Evolutionary conservation across 2,888 invertebrate genomes (phyloP).

Genomic region (Agrotis segetum): DNA sequence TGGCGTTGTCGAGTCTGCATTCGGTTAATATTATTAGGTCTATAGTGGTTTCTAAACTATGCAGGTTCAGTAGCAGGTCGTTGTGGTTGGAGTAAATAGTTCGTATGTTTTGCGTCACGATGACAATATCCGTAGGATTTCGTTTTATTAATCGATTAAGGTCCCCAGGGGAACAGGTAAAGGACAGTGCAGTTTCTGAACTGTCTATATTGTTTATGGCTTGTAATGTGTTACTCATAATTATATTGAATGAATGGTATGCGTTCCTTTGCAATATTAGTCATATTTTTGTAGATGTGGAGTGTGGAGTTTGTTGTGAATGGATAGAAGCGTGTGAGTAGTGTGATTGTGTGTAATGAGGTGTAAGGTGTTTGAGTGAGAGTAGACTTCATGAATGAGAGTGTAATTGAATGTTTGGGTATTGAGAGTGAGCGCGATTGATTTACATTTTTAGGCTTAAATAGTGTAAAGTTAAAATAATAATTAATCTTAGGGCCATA

Average conservation of each 20-base stretch:
- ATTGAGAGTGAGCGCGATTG: too few species aligned
- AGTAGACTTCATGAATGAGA: too few species aligned
- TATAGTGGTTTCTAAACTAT: not conserved
- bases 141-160: not conserved
- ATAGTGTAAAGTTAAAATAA: too few species aligned
- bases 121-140: not conserved
- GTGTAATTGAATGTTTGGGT: too few species aligned
- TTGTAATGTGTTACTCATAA: not conserved
- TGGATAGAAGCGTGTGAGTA: too few species aligned
- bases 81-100: not conserved
- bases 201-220: not conserved
- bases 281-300: too few species aligned
- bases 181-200: not conserved
- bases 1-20: not conserved
- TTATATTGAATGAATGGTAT: not conserved
- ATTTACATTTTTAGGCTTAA: too few species aligned
- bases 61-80: not conserved
- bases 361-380: too few species aligned
- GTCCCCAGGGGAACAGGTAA: constrained; percentile 1
- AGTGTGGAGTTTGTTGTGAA: too few species aligned
- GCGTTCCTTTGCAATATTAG: too few species aligned
- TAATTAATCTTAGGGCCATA: too few species aligned
- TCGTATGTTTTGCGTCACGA: constrained; percentile 2
- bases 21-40: not conserved
- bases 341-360: too few species aligned